Evolutionary conservation across 2,797 vertebrate genomes (phyloP).

Genomic region (Stomatorhinus walkeri): DNA sequence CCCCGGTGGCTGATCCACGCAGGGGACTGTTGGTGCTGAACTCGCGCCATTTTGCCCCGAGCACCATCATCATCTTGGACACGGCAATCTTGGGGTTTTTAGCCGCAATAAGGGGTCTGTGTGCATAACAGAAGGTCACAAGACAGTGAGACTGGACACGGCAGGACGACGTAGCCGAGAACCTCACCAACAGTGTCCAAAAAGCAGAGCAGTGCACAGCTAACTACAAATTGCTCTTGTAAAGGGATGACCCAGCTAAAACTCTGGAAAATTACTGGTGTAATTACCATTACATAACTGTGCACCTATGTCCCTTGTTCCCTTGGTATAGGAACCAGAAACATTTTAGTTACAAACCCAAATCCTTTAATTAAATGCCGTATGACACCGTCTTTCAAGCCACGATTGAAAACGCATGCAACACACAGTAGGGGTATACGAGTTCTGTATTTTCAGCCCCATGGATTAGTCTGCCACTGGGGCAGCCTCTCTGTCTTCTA

Average conservation of each 20-base stretch:
- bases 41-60: slow-evolving; percentile 95
- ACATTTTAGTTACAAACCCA: background rate
- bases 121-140: slow-evolving; percentile 17
- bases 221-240: background rate
- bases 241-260: background rate
- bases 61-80: slow-evolving; percentile 99
- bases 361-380: background rate
- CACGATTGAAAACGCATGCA: background rate
- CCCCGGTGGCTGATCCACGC: slow-evolving; percentile 84
- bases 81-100: slow-evolving; percentile 98
- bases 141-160: background rate
- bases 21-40: slow-evolving; percentile 98
- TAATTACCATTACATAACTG: background rate
- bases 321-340: background rate
- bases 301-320: background rate
- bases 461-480: background rate
- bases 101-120: slow-evolving; percentile 88
- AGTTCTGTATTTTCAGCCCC: background rate
- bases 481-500: background rate
- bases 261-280: background rate
- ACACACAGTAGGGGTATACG: background rate
- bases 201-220: background rate
- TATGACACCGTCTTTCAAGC: background rate
- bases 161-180: background rate
- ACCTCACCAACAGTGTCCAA: background rate